phyloP scores from a whole-genome alignment of 1,140 invertebrate genomes.

The Drosophila biarmipes region DNA sequence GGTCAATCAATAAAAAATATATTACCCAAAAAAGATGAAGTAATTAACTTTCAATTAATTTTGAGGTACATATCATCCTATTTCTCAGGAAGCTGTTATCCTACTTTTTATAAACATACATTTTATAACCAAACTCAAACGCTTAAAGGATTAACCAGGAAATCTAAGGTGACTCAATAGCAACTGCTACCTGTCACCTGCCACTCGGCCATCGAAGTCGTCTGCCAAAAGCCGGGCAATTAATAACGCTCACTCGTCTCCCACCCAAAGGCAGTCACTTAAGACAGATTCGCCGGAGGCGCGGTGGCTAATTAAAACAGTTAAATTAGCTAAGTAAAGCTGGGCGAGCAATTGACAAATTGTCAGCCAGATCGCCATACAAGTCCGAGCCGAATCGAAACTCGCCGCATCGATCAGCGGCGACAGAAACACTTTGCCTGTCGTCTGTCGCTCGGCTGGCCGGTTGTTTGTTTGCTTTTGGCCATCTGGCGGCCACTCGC shows the following conservation, averaged over 20 bases:
- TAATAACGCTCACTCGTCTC: slow-evolving; percentile 14
- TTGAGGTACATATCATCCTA: too few relatives aligned
- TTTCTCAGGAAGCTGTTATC: too few relatives aligned
- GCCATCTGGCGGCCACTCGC: slow-evolving; percentile 17
- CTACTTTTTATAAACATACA: too few relatives aligned
- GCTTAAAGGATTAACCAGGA: background rate
- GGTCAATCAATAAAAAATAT: too few relatives aligned
- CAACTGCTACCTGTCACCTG: slow-evolving; percentile 4
- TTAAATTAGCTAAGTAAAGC: slow-evolving; percentile 54
- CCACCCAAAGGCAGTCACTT: slow-evolving; percentile 12
- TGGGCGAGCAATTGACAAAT: slow-evolving; percentile 55
- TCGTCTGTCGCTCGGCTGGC: slow-evolving; percentile 18
- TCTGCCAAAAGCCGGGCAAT: slow-evolving; percentile 10
- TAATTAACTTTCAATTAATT: too few relatives aligned
- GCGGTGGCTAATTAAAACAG: slow-evolving; percentile 49
- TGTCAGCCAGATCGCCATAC: slow-evolving; percentile 24
- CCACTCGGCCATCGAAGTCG: background rate
- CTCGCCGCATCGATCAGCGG: slow-evolving; percentile 47
- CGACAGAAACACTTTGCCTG: slow-evolving; percentile 55
- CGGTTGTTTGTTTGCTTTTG: slow-evolving; percentile 8
- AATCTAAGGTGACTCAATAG: background rate
- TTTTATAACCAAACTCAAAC: too few relatives aligned
- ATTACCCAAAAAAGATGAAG: too few relatives aligned
- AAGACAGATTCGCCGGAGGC: background rate
- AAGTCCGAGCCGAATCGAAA: slow-evolving; percentile 19